Evolutionary conservation across 2,797 vertebrate species (phyloP).

Genomic region (Takifugu rubripes): DNA sequence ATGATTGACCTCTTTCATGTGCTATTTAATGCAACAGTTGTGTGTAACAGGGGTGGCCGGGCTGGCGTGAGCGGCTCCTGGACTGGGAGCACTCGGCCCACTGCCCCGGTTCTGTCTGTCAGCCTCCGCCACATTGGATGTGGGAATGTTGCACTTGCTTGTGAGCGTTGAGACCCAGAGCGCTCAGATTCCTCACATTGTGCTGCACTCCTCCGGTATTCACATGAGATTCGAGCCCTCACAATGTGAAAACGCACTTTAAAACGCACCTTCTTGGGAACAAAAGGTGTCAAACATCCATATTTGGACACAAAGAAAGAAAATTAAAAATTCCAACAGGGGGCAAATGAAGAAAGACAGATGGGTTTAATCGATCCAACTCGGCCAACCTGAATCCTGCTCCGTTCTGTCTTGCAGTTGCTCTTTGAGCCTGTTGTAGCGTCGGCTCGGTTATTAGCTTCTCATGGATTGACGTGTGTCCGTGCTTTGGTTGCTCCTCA

Average conservation of each 20-base stretch:
- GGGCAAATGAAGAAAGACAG: no score
- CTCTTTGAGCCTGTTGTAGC: not conserved
- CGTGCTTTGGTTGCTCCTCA: constrained; percentile 15
- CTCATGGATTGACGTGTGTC: constrained; percentile 19
- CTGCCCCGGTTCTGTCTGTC: constrained; percentile 45
- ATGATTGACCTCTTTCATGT: no score
- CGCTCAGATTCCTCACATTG: constrained; percentile 59
- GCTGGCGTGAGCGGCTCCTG: constrained; percentile 20
- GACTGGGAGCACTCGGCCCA: constrained; percentile 27
- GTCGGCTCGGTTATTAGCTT: constrained; percentile 10
- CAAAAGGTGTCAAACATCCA: no score
- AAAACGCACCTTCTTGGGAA: no score
- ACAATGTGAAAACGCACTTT: no score
- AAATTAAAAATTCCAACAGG: no score
- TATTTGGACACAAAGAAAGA: no score
- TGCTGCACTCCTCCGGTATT: constrained; percentile 29
- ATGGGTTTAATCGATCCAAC: no score
- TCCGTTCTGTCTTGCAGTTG: no score
- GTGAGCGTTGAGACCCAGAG: constrained; percentile 43
- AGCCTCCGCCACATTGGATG: constrained; percentile 15
- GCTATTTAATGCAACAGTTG: no score
- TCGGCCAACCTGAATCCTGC: no score
- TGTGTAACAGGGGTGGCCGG: constrained; percentile 3
- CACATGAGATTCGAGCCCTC: no score
- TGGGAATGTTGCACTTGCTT: constrained; percentile 62